Evolutionary conservation across 2,888 invertebrate genomes (phyloP), one percentile per base, ranked within the genome.

Genomic region (Idaea biselata): DNA sequence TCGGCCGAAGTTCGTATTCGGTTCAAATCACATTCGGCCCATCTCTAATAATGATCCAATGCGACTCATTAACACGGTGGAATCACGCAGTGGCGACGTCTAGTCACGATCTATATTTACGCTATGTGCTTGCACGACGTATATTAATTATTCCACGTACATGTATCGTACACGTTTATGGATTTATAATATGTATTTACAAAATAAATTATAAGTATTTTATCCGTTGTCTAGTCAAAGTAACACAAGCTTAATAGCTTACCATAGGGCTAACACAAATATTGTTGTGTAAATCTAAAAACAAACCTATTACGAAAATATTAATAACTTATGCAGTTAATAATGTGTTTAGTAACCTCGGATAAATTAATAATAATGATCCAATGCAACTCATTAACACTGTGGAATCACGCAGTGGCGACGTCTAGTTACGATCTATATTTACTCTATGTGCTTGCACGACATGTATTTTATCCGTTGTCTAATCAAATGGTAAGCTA

Each of bases 31-130:
- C 32, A 32, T 32, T 32, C 32, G 32, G 32, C 32, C 32, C 32
- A 32, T 32, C 32, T 7, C 32, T 44, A 59, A 54, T 68, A 63
- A 70, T 70, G 70, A 72, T 73, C 70, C 53, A 63, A 61, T 55
- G 55, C 60, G 60, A 66, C 63, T 57, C 65, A 63, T 72, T 68
- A 61, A 55, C 66, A 69, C 69, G 68, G 60, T 62, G 64, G 64
- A 63, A 74, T 75, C 78, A 76, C 73, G 67, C 60, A 44, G 44
- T 14, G 14, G 44, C 44, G 55, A n/a, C 67, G 69, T 53, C 65
- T 17, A 66, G 74, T 82, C 81, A 81, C 82, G 81, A 79, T 74
- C 63, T 58, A 62, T 71, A 70, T 77, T 77, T 76, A 73, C 7
- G 7, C 62, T 59, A 58, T 75, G 67, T 72, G 70, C 66, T 71